Conservation (phyloP, 2,888 invertebrate genomes). For the Buathra laborator region DNA sequence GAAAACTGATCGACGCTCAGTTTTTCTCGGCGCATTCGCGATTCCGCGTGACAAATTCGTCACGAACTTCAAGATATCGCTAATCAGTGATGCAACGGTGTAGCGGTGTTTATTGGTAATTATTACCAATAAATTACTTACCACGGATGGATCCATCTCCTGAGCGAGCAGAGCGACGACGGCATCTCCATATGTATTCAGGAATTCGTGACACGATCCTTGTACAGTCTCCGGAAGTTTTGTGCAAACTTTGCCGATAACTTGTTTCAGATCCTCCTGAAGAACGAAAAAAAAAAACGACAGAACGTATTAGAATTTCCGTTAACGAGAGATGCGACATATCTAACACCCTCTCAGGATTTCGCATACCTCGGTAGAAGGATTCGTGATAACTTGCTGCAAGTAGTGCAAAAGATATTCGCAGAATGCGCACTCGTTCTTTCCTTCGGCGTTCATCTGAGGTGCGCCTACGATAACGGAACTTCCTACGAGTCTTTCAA, state of each 20-base stretch:
- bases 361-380: slow-evolving; percentile 88
- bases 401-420: slow-evolving; percentile 93
- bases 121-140: slow-evolving; percentile 82
- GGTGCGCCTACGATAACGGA: slow-evolving; percentile 70
- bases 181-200: slow-evolving; percentile 92
- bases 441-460: slow-evolving; percentile 82
- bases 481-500: slow-evolving; percentile 85
- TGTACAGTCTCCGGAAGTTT: slow-evolving; percentile 88
- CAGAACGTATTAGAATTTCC: background rate
- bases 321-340: slow-evolving; percentile 20
- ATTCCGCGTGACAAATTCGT: too few species aligned
- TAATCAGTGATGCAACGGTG: background rate
- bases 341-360: background rate
- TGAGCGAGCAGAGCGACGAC: slow-evolving; percentile 92
- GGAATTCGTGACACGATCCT: slow-evolving; percentile 90
- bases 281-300: slow-evolving; percentile 66
- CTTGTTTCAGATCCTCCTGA: slow-evolving; percentile 89
- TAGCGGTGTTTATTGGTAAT: background rate
- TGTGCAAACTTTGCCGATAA: slow-evolving; percentile 90
- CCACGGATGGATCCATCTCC: slow-evolving; percentile 91
- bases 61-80: too few species aligned
- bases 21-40: too few species aligned
- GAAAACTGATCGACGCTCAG: too few species aligned
- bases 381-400: slow-evolving; percentile 90
- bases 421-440: slow-evolving; percentile 91